Base-by-base conservation (phyloP, 2,797 vertebrate genomes). In the Oophaga sylvatica region DNA sequence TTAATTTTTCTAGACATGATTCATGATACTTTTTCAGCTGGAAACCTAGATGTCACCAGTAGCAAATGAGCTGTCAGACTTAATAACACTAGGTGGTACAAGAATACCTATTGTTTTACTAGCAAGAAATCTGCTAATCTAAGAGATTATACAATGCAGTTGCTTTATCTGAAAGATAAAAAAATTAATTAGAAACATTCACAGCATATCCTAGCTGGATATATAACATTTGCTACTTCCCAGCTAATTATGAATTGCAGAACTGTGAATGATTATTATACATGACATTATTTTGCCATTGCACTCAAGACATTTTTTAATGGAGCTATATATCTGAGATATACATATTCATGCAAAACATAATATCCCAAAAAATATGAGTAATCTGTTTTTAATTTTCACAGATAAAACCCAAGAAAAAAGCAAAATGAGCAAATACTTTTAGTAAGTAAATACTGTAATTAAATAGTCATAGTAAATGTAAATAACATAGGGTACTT, bases 61-160 rank as follows among this genome's bases (percentile, higher is more conserved):
- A 71, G 48, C 48, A 77, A 62, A 80, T 67, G 29, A 29, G n/a
- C 60, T 83, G 45, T 70, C 20, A 62, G 59, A 53, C 75, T 60
- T 70, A 84, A 22, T 84, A 84, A 80, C 68, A 10, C 87, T 29
- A 83, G 87, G 87, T 81, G 78, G 78, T 88, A 88, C 87, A 76
- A 85, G 78, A 85, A 76, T 81, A 48, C 78, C 87, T 85, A 88
- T 85, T 85, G 83, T 88, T 88, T 81, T 75, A 62, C 67, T 62
- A 63, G 56, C 80, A 65, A 88, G 80, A 85, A 84, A 68, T 84
- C 77, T 84, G 65, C 87, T 88, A 70, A 81, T 88, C 62, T 77
- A 41, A 77, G 62, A 76, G 77, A 88, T 88, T 86, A 82, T 76
- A 77, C 53, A 86, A 82, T 77, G 48, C 83, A 68, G 67, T 62